These are phyloP conservation scores for Lytechinus pictus DNA, from an alignment of 35 echinoderm and acorn worm species.

Conservation along the genomic window DNA sequence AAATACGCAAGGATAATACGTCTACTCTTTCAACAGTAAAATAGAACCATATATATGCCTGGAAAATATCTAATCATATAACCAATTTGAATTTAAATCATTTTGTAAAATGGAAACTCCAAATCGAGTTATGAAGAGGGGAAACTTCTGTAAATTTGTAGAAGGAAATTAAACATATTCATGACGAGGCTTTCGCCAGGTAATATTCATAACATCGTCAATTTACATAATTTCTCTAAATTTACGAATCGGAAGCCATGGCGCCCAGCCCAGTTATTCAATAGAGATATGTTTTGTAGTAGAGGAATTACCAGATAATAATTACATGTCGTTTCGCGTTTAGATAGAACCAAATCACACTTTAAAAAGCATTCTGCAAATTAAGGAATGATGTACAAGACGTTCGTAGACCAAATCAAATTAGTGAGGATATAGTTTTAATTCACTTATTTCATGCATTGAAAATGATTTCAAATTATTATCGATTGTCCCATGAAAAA, in stretches of 20 bases:
- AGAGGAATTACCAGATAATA: neutral
- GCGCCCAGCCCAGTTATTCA: neutral
- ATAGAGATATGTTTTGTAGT: neutral
- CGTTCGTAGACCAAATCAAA: no score
- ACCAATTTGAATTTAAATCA: no score
- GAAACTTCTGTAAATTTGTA: neutral
- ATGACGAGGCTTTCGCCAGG: neutral
- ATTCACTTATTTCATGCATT: neutral
- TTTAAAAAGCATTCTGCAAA: neutral
- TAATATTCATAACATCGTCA: constrained; percentile 6
- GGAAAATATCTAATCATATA: no score
- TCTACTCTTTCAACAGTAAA: no score
- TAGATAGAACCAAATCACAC: neutral
- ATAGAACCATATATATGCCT: no score
- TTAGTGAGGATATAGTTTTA: no score
- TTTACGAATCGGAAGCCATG: neutral
- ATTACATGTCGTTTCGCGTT: neutral
- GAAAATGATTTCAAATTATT: neutral
- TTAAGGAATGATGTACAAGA: no score
- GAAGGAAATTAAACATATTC: neutral
- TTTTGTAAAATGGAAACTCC: neutral
- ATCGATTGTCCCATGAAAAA: no score
- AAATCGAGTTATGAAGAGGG: neutral
- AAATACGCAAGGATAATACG: no score
- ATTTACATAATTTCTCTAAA: constrained; percentile 15